A percentile compares a stretch with the other conserved stretches of the same genome.
Evolutionary conservation across 2,888 invertebrate species (phyloP).

Genomic region (Sympetrum striolatum): DNA sequence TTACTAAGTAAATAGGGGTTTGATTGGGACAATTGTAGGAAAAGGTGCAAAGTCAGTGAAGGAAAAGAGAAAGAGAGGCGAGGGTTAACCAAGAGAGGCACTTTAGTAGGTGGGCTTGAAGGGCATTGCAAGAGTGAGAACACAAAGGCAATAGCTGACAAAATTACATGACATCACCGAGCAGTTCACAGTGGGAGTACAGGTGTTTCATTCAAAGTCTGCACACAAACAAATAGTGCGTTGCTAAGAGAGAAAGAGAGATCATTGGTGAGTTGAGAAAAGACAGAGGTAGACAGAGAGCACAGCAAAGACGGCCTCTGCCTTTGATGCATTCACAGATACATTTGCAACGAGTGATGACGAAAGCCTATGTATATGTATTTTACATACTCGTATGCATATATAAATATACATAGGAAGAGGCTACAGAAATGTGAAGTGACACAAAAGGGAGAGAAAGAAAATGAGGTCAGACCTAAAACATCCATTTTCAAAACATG

Average conservation of each 20-base stretch:
- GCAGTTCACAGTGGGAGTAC: conserved; percentile 20
- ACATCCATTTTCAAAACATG: neutral
- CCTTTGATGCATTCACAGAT: conserved; percentile 35
- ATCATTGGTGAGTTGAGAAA: neutral
- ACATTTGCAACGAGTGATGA: neutral
- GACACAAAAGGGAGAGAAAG: neutral
- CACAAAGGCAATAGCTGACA: conserved; percentile 38
- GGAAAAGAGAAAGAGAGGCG: neutral
- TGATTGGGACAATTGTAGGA: neutral
- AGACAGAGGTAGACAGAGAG: conserved; percentile 1
- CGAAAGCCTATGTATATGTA: conserved; percentile 1
- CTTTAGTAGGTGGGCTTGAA: conserved; percentile 30
- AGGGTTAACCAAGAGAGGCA: neutral
- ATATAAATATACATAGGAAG: conserved; percentile 14
- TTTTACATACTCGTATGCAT: neutral
- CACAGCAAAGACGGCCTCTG: conserved; percentile 25
- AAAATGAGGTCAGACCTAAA: neutral
- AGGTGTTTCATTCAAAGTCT: conserved; percentile 28
- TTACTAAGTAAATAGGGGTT: too few relatives aligned
- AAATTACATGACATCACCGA: conserved; percentile 24
- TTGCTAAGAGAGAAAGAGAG: conserved; percentile 22
- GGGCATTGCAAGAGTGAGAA: neutral
- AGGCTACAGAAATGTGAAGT: neutral
- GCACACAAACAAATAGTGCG: neutral
- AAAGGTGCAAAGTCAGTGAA: conserved; percentile 3